Evolutionary conservation across 2,888 invertebrate genomes (phyloP).

Genomic region (Drosophila greeni): DNA sequence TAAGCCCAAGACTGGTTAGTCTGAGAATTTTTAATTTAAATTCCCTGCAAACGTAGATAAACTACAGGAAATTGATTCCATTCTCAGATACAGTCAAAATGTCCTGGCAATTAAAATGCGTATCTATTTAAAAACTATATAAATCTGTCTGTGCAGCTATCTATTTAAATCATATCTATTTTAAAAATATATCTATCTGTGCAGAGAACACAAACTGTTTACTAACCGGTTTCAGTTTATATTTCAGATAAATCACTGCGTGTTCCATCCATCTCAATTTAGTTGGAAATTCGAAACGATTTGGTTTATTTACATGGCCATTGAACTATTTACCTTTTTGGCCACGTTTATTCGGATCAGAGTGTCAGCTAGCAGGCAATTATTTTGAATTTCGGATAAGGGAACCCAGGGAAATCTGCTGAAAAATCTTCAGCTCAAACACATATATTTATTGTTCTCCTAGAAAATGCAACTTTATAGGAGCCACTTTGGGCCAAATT

Average conservation of each 20-base stretch:
- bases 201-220: background rate
- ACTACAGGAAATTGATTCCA: background rate
- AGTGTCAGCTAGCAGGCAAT: background rate
- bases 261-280: slow-evolving; percentile 7
- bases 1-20: background rate
- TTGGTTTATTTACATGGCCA: slow-evolving; percentile 3
- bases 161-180: too few relatives aligned
- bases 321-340: slow-evolving; percentile 10
- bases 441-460: background rate
- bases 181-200: background rate
- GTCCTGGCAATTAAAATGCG: background rate
- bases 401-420: background rate
- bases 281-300: background rate
- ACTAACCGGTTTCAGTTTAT: slow-evolving; percentile 6
- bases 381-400: background rate
- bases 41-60: background rate
- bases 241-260: slow-evolving; percentile 12
- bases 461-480: background rate
- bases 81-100: background rate
- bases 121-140: background rate
- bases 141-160: background rate
- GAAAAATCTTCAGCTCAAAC: background rate
- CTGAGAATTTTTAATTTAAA: background rate
- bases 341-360: background rate
- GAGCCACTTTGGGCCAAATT: slow-evolving; percentile 10